Evolutionary conservation across 2,797 vertebrate genomes (phyloP).

Genomic region (Hoplostethus atlanticus): DNA sequence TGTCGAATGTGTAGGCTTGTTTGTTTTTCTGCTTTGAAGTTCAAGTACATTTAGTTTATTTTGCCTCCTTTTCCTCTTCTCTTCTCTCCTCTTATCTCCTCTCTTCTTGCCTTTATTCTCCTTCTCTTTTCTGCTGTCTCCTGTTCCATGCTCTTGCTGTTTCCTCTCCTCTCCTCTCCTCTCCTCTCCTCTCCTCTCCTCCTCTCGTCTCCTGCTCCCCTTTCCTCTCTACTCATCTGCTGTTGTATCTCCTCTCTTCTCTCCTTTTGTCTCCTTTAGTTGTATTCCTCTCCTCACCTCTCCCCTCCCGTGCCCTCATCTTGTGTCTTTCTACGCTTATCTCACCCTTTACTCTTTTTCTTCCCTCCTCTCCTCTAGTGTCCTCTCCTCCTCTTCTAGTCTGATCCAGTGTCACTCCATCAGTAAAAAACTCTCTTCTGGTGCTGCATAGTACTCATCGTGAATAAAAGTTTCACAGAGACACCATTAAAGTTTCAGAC

Average conservation of each 20-base stretch:
- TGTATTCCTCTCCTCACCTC: constrained; percentile 17
- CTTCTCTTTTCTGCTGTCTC: constrained; percentile 4
- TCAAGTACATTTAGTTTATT: constrained; percentile 41
- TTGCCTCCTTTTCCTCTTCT: constrained; percentile 16
- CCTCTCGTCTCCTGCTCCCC: constrained; percentile 25
- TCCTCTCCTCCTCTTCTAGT: not conserved
- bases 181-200: constrained; percentile 25
- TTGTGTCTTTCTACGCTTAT: not conserved
- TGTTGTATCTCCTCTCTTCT: constrained; percentile 1
- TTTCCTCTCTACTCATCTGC: constrained; percentile 22
- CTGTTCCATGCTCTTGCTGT: not conserved
- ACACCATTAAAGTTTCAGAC: constrained; percentile 56
- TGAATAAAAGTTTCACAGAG: constrained; percentile 44
- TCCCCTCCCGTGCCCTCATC: not conserved
- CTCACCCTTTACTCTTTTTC: not conserved
- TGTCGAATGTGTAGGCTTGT: constrained; percentile 64
- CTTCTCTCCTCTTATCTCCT: not conserved
- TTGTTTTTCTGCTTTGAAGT: constrained; percentile 72
- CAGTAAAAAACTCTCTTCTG: constrained; percentile 26
- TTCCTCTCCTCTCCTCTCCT: constrained; percentile 16
- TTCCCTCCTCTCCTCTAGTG: not conserved
- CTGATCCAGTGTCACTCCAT: constrained; percentile 9
- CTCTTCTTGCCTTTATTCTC: not conserved
- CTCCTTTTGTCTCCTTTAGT: not conserved
- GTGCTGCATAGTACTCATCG: constrained; percentile 46